phyloP scores from a whole-genome alignment of 2,113 vertebrate species.

The Oophaga pumilio region DNA sequence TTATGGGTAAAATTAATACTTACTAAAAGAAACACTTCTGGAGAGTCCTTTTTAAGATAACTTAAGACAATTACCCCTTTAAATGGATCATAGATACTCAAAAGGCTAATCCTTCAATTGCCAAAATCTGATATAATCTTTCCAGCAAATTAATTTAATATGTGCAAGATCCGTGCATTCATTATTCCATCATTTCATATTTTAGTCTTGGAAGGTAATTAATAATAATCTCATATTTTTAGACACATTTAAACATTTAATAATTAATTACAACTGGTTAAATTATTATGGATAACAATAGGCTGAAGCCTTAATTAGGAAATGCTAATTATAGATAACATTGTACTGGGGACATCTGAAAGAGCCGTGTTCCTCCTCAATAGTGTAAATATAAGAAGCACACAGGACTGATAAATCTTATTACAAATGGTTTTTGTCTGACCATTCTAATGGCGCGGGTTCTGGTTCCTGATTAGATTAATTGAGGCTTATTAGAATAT shows the following conservation, averaged over 20 bases:
- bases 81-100: not conserved
- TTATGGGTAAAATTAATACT: not conserved
- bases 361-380: not conserved
- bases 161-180: not conserved
- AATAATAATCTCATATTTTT: slow-evolving; percentile 36
- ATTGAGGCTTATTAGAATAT: not conserved
- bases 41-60: not conserved
- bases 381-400: not conserved
- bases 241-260: slow-evolving; percentile 27
- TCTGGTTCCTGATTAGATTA: not conserved
- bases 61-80: not conserved
- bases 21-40: not conserved
- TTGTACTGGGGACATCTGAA: not conserved
- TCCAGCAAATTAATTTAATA: not conserved
- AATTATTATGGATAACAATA: slow-evolving; percentile 25
- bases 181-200: not conserved
- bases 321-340: slow-evolving; percentile 33
- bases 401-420: not conserved
- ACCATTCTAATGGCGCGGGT: not conserved
- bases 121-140: slow-evolving; percentile 26
- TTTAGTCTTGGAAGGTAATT: slow-evolving; percentile 22
- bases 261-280: slow-evolving; percentile 33
- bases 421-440: not conserved
- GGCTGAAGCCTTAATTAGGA: slow-evolving; percentile 11
- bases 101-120: not conserved